Evolutionary conservation across 1,140 invertebrate genomes (phyloP), one percentile per base, ranked within the genome.

Genomic region (Littorina saxatilis): DNA sequence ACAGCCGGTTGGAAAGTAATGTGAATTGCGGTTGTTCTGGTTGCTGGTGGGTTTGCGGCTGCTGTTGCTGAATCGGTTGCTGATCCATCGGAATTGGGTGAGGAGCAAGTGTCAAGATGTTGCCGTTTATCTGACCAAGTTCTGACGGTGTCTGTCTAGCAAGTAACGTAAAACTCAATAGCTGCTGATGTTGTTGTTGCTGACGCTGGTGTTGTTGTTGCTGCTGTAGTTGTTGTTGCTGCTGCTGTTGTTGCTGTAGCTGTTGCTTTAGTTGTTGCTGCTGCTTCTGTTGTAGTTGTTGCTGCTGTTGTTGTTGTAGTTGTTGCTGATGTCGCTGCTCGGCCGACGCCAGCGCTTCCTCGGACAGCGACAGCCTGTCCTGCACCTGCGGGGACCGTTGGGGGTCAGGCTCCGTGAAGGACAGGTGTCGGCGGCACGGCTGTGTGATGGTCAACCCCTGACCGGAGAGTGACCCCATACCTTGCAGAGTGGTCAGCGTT

Each of bases 41-140:
- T 13, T 81, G 73, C n/a, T 81, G 82, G n/a, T 77, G 43, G 7
- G 74, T 68, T 77, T 58, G 47, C 17, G n/a, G 50, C 15, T 63
- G 40, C 17, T 66, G 70, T 20, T 68, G 58, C 23, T 32, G 66
- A 43, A 55, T 72, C 27, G 70, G 55, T 29, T 74, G 32, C 11
- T 83, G 82, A 37, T 52, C 43, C 15, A 63, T 70, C 37, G 55
- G 27, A 58, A 39, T 63, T 50, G 61, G 7, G 29, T 73, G 66
- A 9, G 66, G 35, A 39, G 17, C 37, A 13, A 68, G 66, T 39
- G 66, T 76, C 35, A 35, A 27, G 32, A 29, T 17, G 37, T 68
- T 37, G 39, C 35, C 20, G 55, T 47, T 70, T 27, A 39, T 47
- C 15, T 27, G 0, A 43, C 76, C 7, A 40, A 75, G 20, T 29